Conservation (phyloP, 2,888 invertebrate species). For the Cephus runcator region DNA sequence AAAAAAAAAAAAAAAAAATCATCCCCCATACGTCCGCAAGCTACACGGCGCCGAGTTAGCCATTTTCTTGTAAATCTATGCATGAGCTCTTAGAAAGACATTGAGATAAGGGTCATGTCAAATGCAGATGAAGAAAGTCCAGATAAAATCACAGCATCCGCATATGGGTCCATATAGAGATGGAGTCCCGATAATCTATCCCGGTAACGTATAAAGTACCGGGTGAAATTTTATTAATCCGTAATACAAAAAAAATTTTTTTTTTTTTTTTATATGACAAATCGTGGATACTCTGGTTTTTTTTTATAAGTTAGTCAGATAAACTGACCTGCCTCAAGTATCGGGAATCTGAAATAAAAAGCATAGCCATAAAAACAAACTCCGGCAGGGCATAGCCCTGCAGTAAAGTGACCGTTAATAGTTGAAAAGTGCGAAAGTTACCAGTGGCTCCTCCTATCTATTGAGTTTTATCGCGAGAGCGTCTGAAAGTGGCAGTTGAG, state of each 20-base stretch:
- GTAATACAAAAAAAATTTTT: too few relatives aligned
- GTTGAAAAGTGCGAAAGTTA: not conserved
- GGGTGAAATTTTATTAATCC: not conserved
- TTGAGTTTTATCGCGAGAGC: not conserved
- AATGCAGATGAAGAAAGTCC: not conserved
- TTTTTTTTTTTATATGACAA: not conserved
- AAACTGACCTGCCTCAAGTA: not conserved
- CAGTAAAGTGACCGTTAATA: not conserved
- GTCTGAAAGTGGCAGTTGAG: not conserved
- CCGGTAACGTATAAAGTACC: not conserved
- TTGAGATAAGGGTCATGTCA: not conserved
- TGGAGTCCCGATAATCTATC: not conserved
- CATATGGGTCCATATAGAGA: not conserved
- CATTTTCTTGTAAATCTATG: not conserved
- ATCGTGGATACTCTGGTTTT: not conserved
- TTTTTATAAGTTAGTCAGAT: not conserved
- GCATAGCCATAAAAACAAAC: not conserved
- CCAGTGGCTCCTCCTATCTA: not conserved
- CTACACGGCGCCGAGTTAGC: not conserved
- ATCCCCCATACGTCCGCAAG: not conserved
- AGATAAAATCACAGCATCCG: not conserved
- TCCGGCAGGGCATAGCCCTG: not conserved
- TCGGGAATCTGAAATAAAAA: not conserved
- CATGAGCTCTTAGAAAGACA: not conserved
- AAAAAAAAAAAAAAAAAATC: not conserved